Evolutionary conservation across 2,888 invertebrate species (phyloP).

Genomic region (Halocaridina rubra): DNA sequence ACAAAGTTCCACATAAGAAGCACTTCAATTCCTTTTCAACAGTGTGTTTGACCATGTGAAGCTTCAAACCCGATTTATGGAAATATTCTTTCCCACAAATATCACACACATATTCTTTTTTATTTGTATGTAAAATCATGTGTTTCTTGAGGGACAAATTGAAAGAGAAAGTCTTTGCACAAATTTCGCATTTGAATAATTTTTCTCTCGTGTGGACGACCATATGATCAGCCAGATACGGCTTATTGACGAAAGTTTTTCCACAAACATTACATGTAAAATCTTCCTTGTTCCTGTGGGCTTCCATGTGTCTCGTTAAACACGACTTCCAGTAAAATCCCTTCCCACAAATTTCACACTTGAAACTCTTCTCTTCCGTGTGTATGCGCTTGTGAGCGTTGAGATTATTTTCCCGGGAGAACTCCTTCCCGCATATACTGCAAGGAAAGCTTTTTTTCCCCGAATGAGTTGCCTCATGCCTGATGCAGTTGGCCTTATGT

Average conservation of each 20-base stretch:
- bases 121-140: background rate
- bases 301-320: constrained; percentile 17
- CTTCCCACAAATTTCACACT: constrained; percentile 31
- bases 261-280: constrained; percentile 3
- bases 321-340: constrained; percentile 12
- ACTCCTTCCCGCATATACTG: background rate
- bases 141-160: background rate
- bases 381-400: constrained; percentile 2
- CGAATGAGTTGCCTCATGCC: background rate
- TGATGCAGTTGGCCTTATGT: background rate
- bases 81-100: background rate
- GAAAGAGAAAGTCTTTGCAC: constrained; percentile 11
- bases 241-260: constrained; percentile 5
- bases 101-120: background rate
- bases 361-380: constrained; percentile 10
- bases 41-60: background rate
- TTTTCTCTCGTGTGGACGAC: constrained; percentile 16
- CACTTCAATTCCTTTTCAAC: background rate
- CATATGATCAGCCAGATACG: background rate
- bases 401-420: background rate
- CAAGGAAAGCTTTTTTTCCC: constrained; percentile 9
- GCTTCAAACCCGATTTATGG: background rate
- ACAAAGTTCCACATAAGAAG: background rate
- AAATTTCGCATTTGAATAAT: constrained; percentile 1
- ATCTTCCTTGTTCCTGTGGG: background rate